Base-by-base conservation (phyloP, 2,113 vertebrate genomes). In the Bettongia penicillata region DNA sequence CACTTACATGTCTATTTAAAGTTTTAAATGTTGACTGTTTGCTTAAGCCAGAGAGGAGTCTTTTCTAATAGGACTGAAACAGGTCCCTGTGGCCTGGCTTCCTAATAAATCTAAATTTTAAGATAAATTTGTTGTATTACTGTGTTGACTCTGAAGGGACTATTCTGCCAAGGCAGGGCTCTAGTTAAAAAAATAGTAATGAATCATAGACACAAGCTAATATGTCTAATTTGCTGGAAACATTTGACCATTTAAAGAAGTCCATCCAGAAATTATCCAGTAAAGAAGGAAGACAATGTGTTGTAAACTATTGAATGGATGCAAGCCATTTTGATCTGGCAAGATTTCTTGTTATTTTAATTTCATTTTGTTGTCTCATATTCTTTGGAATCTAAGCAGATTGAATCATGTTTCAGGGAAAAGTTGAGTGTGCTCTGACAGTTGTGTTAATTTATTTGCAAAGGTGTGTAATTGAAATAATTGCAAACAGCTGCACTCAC, bases 71-170 rank as follows among this genome's bases (percentile, higher is more conserved):
- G 96, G 97, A 93, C 22, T 95, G 92, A 68, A 97, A 94, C 94
- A 95, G 90, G 95, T 96, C 89, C 95, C 90, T 97, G 53, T 22
- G 57, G 55, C 94, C 98, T 94, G 97, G 97, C 92, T 96, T 98
- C 97, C 95, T 98, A 98, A 96, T 95, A 98, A 97, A 91, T 97
- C n/a, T 53, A 94, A 90, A 93, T 94, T 96, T 95, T 96, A 93
- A 96, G 48, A 37, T 92, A 95, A 94, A 61, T 92, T 24, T 95
- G 43, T 95, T 97, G 91, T 55, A 95, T 97, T 97, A 97, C 92
- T 95, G 0, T 92, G 37, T 91, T 98, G 91, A 43, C 11, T 50
- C 91, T 95, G 48, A 91, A 97, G 93, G 68, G 61, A 94, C 25
- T 90, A 93, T 16, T 51, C 55, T 95, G 31, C n/a, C 55, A 90